Evolutionary conservation across 2,113 vertebrate genomes (phyloP).

Genomic region (Otus sunia): DNA sequence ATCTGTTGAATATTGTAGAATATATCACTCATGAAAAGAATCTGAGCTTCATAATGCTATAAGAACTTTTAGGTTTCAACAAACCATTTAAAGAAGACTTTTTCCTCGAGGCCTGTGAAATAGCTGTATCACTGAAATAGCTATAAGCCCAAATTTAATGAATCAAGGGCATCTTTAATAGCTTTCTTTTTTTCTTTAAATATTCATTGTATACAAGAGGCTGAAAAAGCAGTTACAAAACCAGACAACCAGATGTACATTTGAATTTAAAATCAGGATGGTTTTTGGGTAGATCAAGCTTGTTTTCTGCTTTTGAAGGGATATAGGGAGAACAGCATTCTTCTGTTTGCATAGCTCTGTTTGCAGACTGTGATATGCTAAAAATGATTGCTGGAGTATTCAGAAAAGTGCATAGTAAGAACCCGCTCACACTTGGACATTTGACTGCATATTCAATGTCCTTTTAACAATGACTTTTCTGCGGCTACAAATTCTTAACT

Average conservation of each 20-base stretch:
- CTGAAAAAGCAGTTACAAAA: not conserved
- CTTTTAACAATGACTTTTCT: not conserved
- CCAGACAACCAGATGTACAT: not conserved
- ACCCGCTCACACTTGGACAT: not conserved
- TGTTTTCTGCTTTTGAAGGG: slow-evolving; percentile 9
- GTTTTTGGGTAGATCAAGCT: not conserved
- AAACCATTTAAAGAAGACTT: not conserved
- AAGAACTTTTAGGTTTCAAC: not conserved
- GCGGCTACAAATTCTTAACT: not conserved
- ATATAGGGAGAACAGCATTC: not conserved
- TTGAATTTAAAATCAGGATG: not conserved
- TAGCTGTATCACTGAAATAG: not conserved
- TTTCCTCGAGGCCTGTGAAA: not conserved
- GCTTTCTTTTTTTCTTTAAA: not conserved
- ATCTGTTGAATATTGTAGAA: not conserved
- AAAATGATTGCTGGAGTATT: not conserved
- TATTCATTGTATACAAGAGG: not conserved
- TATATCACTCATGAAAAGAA: not conserved
- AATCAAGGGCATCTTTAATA: not conserved
- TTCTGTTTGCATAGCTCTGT: not conserved
- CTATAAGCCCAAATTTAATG: not conserved
- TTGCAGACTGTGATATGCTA: not conserved
- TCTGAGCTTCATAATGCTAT: not conserved
- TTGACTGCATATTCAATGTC: not conserved
- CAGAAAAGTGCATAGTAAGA: not conserved